These are phyloP conservation scores for Paelopatides confundens DNA, from an alignment of 53 echinoderm and acorn worm genomes.

Conservation along the genomic window DNA sequence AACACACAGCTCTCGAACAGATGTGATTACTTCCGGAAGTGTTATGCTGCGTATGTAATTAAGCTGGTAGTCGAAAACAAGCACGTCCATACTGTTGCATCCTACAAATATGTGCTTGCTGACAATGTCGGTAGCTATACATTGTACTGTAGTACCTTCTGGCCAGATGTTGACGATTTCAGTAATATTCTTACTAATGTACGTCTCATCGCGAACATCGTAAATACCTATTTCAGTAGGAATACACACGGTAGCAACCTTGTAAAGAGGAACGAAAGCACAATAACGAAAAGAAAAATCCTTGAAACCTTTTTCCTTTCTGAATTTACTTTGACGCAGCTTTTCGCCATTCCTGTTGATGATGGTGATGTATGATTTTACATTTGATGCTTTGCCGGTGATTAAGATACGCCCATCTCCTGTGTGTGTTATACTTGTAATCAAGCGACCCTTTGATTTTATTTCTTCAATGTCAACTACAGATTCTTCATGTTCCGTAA, in stretches of 20 bases:
- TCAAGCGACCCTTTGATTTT: neutral
- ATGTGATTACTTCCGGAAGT: neutral
- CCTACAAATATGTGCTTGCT: neutral
- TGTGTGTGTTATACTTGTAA: neutral
- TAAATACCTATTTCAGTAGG: neutral
- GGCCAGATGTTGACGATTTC: neutral
- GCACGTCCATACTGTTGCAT: neutral
- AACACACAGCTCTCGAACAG: neutral
- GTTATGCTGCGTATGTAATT: neutral
- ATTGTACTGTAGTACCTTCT: neutral
- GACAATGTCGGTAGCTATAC: neutral
- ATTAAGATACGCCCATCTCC: neutral
- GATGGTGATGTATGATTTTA: neutral
- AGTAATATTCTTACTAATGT: neutral
- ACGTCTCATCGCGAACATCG: neutral
- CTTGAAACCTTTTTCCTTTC: neutral
- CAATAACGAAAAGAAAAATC: neutral
- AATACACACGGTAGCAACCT: neutral
- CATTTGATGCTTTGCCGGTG: neutral
- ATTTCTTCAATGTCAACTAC: neutral
- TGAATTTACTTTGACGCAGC: neutral
- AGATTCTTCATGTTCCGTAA: conserved; percentile 12
- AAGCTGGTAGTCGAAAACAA: neutral
- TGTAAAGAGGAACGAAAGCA: neutral
- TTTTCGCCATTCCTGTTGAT: neutral